phyloP scores from a whole-genome alignment of 2,888 invertebrate genomes.

The Oxyteleia sp. region DNA sequence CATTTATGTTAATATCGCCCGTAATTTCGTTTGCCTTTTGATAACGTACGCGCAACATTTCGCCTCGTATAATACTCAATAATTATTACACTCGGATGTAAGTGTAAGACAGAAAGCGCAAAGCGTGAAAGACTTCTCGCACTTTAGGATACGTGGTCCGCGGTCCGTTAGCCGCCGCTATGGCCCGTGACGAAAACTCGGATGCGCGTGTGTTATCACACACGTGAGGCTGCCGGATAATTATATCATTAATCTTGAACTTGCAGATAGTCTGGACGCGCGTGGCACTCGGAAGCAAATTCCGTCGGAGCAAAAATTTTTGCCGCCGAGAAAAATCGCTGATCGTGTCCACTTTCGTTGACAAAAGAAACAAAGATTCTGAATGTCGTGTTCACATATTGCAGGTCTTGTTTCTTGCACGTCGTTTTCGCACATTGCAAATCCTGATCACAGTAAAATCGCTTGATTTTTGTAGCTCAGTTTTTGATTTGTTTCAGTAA shows the following conservation, averaged over 20 bases:
- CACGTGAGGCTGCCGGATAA: slow-evolving; percentile 73
- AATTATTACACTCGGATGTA: slow-evolving; percentile 49
- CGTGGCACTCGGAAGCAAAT: slow-evolving; percentile 73
- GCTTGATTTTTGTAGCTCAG: too few relatives aligned
- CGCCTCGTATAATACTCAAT: slow-evolving; percentile 26
- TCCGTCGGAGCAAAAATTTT: slow-evolving; percentile 47
- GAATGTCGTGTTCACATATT: too few relatives aligned
- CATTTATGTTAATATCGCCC: too few relatives aligned
- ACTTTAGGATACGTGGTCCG: slow-evolving; percentile 72
- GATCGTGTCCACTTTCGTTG: slow-evolving; percentile 1
- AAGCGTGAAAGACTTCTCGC: slow-evolving; percentile 75
- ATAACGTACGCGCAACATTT: slow-evolving; percentile 25
- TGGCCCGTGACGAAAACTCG: slow-evolving; percentile 82
- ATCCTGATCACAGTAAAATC: too few relatives aligned
- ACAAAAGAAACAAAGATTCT: too few relatives aligned
- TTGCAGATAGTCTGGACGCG: slow-evolving; percentile 63
- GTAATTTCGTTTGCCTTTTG: slow-evolving; percentile 24
- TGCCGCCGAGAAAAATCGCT: slow-evolving; percentile 64
- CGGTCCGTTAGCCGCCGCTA: slow-evolving; percentile 81
- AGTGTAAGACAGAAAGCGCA: slow-evolving; percentile 63
- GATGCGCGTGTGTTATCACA: slow-evolving; percentile 75
- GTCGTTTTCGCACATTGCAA: too few relatives aligned
- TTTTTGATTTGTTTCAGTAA: too few relatives aligned
- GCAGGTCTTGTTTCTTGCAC: too few relatives aligned
- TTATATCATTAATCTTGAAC: slow-evolving; percentile 77